A percentile compares a stretch with the other conserved stretches of the same genome.
Conservation (phyloP, 2,797 vertebrate genomes). For the Pantherophis vulpinus region DNA sequence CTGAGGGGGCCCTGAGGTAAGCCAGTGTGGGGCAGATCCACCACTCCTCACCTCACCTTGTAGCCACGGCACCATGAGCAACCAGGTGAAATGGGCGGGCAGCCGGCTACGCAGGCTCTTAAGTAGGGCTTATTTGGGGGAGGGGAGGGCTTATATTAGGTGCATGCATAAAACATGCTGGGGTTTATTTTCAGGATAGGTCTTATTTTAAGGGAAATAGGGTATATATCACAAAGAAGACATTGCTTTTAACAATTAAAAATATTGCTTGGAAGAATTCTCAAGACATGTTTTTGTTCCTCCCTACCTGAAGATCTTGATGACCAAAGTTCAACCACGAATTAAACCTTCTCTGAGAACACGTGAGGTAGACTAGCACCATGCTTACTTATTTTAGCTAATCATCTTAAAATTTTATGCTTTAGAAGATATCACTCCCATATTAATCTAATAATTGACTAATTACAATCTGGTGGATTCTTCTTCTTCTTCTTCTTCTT, state of each 20-base stretch:
- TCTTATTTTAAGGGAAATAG: too few relatives aligned
- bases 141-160: too few relatives aligned
- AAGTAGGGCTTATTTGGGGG: too few relatives aligned
- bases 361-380: neutral
- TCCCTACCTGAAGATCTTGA: neutral
- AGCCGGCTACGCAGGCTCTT: too few relatives aligned
- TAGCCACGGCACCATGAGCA: too few relatives aligned
- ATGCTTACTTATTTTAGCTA: neutral
- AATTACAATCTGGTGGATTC: neutral
- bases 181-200: too few relatives aligned
- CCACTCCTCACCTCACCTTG: too few relatives aligned
- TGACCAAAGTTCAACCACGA: neutral
- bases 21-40: too few relatives aligned
- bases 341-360: neutral
- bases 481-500: too few relatives aligned
- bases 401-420: neutral
- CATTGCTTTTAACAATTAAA: neutral
- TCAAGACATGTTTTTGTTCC: neutral
- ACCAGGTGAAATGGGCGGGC: too few relatives aligned
- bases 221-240: neutral
- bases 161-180: too few relatives aligned
- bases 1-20: too few relatives aligned
- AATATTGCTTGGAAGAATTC: neutral
- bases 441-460: neutral
- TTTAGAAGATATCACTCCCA: neutral